Conservation (phyloP, 2,888 invertebrate species). For the Eristalis pertinax region DNA sequence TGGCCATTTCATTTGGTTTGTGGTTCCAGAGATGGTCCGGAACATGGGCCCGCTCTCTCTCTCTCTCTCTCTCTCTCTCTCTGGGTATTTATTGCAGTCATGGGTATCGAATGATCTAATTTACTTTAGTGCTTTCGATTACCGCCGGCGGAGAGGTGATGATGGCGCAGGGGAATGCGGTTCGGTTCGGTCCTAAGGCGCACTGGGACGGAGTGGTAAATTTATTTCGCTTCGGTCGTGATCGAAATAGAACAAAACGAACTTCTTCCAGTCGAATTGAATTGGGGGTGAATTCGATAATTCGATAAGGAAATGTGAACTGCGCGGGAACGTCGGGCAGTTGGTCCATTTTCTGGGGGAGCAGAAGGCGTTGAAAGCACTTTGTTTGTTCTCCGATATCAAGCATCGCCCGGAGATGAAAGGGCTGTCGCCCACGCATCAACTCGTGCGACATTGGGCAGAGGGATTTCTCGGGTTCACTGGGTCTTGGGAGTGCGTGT, state of each 20-base stretch:
- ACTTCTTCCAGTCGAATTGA: conserved; percentile 33
- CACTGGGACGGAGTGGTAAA: no score
- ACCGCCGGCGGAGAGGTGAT: background rate
- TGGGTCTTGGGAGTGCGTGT: background rate
- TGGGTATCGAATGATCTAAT: conserved; percentile 52
- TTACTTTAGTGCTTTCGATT: conserved; percentile 53
- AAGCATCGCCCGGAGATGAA: background rate
- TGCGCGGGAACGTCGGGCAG: background rate
- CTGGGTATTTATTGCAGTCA: conserved; percentile 29
- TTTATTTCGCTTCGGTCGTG: background rate
- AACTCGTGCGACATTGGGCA: background rate
- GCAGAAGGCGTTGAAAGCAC: background rate
- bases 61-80: background rate
- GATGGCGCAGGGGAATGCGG: background rate
- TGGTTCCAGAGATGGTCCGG: background rate
- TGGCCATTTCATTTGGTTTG: conserved; percentile 23
- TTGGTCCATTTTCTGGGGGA: conserved; percentile 3
- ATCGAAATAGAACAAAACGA: conserved; percentile 12
- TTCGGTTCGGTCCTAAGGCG: background rate
- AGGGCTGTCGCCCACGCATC: background rate
- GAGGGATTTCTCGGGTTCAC: background rate
- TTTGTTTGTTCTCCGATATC: background rate
- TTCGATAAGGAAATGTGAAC: conserved; percentile 21
- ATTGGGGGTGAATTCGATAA: conserved; percentile 6
- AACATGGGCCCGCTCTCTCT: background rate